Conservation (phyloP, 1,140 invertebrate species). For the Trypoxylus dichotomus region DNA sequence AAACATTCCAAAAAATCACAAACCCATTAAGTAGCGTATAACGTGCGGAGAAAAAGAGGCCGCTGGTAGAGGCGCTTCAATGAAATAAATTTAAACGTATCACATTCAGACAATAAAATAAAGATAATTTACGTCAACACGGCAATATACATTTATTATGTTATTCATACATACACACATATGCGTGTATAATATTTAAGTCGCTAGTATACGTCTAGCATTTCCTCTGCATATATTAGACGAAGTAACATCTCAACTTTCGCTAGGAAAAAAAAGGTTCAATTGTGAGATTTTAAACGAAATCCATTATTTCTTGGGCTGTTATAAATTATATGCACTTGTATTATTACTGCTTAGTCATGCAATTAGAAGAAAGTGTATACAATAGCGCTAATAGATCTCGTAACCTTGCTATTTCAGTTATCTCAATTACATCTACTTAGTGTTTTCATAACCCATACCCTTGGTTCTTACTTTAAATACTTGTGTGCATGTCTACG, state of each 20-base stretch:
- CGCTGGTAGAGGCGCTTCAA: background rate
- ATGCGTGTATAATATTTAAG: background rate
- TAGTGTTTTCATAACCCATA: no score
- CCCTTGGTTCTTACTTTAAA: no score
- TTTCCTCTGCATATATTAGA: background rate
- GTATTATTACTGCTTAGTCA: no score
- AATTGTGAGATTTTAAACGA: no score
- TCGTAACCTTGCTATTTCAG: no score
- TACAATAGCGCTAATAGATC: no score
- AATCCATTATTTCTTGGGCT: no score
- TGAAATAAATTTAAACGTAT: conserved; percentile 26
- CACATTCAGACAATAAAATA: conserved; percentile 12
- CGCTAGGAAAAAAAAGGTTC: background rate
- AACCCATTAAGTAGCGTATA: background rate
- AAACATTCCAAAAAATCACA: conserved; percentile 20
- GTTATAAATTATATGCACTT: no score
- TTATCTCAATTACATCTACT: no score
- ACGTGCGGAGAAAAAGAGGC: background rate
- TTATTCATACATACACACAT: background rate
- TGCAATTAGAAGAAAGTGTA: no score
- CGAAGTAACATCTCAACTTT: background rate
- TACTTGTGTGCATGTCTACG: no score
- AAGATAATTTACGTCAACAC: conserved; percentile 22
- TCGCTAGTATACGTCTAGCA: background rate
- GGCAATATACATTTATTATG: conserved; percentile 12